A percentile compares a stretch with the other conserved stretches of the same genome.
phyloP scores from a whole-genome alignment of 2,888 invertebrate genomes.

The Tinea trinotella region DNA sequence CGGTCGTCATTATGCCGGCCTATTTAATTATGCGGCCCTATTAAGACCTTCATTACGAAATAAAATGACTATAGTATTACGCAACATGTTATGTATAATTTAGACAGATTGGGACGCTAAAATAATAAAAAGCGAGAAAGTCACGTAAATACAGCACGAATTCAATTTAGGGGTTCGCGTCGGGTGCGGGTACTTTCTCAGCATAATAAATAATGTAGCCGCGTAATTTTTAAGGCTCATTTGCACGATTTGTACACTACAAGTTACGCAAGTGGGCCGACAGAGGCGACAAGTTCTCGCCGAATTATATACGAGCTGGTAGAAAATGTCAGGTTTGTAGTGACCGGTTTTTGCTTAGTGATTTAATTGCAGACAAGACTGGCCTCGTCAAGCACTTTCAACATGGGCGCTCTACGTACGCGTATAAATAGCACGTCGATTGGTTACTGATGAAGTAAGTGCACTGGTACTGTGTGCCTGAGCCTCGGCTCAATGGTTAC shows the following conservation, averaged over 20 bases:
- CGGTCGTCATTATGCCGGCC: no score
- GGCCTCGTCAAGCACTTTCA: constrained; percentile 23
- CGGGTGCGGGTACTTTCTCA: constrained; percentile 23
- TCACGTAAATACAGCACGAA: constrained; percentile 25
- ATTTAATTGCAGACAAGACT: constrained; percentile 24
- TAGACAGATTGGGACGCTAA: constrained; percentile 3
- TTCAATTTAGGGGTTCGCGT: constrained; percentile 23
- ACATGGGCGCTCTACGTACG: constrained; percentile 20
- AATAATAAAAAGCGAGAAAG: constrained; percentile 17
- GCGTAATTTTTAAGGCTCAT: constrained; percentile 27
- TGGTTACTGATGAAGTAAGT: constrained; percentile 1
- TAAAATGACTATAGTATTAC: background rate
- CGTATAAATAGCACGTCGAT: constrained; percentile 20
- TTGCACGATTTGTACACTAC: constrained; percentile 27
- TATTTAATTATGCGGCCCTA: no score
- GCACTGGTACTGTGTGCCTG: constrained; percentile 19
- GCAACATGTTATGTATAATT: background rate
- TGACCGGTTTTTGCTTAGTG: constrained; percentile 26
- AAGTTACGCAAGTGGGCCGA: constrained; percentile 24
- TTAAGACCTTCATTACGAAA: no score
- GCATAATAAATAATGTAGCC: constrained; percentile 25
- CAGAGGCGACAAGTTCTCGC: constrained; percentile 23
- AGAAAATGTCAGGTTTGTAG: constrained; percentile 20
- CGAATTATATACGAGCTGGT: constrained; percentile 13
- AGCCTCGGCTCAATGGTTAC: no score